These are phyloP conservation scores for Opisthograptis luteolata DNA, from an alignment of 2,888 invertebrate genomes.

Conservation along the genomic window DNA sequence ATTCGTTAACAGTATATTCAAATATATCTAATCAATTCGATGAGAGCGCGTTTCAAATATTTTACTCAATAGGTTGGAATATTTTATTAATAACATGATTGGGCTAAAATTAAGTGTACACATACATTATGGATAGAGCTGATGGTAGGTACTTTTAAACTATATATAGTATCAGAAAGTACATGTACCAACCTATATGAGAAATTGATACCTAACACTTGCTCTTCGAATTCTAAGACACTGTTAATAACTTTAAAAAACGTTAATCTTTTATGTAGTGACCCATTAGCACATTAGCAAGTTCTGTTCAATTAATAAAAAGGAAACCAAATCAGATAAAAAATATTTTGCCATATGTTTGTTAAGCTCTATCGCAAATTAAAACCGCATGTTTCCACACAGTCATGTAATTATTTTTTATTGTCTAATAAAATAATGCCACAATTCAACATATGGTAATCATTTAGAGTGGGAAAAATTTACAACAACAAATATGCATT, in stretches of 20 bases:
- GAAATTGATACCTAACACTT: too few relatives aligned
- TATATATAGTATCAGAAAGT: too few relatives aligned
- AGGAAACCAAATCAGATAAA: neutral
- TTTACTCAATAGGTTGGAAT: neutral
- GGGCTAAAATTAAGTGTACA: neutral
- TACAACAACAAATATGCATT: conserved; percentile 51
- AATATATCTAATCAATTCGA: conserved; percentile 2
- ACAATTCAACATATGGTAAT: conserved; percentile 60
- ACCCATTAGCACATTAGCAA: neutral
- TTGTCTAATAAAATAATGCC: conserved; percentile 53
- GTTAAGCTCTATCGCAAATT: conserved; percentile 47
- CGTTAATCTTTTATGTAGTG: too few relatives aligned
- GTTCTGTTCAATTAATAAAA: neutral
- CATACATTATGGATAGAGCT: neutral
- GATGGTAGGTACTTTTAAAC: too few relatives aligned
- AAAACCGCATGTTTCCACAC: conserved; percentile 56
- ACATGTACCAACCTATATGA: too few relatives aligned
- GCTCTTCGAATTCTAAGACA: too few relatives aligned
- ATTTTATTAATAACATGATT: conserved; percentile 1
- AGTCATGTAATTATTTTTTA: conserved; percentile 35
- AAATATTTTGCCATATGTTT: conserved; percentile 16
- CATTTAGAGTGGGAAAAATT: conserved; percentile 51
- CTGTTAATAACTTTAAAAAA: too few relatives aligned
- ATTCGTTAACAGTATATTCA: neutral
- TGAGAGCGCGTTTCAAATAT: neutral